Conservation (phyloP, 2,113 vertebrate genomes). For the Callipepla californica region DNA sequence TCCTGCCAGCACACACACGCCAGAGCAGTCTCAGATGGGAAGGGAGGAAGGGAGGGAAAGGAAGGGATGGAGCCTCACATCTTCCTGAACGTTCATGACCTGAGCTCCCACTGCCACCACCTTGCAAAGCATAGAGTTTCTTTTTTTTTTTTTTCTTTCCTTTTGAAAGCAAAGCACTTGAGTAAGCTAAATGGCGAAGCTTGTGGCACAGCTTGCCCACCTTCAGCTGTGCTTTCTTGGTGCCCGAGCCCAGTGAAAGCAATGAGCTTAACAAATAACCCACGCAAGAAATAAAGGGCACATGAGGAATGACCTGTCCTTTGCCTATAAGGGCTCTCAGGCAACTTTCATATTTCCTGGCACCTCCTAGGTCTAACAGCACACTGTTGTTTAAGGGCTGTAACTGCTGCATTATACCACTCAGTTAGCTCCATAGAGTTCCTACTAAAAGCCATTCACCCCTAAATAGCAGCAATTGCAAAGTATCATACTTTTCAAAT, state of each 20-base stretch:
- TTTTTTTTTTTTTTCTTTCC: not conserved
- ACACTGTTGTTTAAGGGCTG: not conserved
- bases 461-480: conserved; percentile 39
- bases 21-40: not conserved
- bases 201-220: rapidly evolving
- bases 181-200: conserved; percentile 36
- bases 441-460: not conserved
- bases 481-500: conserved; percentile 42
- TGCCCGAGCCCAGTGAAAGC: not conserved
- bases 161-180: not conserved
- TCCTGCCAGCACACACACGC: not conserved
- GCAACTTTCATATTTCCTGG: not conserved
- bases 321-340: not conserved
- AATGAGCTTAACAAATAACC: not conserved
- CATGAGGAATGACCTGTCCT: not conserved
- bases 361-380: not conserved
- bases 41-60: conserved; percentile 58
- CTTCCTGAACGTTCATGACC: conserved; percentile 1
- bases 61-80: conserved; percentile 59
- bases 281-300: not conserved
- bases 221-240: not conserved
- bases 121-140: not conserved
- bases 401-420: not conserved
- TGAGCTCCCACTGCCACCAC: not conserved
- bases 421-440: not conserved